A percentile compares a stretch with the other conserved stretches of the same genome.
Conservation (phyloP, 2,888 invertebrate genomes). For the Tribolium freemani region DNA sequence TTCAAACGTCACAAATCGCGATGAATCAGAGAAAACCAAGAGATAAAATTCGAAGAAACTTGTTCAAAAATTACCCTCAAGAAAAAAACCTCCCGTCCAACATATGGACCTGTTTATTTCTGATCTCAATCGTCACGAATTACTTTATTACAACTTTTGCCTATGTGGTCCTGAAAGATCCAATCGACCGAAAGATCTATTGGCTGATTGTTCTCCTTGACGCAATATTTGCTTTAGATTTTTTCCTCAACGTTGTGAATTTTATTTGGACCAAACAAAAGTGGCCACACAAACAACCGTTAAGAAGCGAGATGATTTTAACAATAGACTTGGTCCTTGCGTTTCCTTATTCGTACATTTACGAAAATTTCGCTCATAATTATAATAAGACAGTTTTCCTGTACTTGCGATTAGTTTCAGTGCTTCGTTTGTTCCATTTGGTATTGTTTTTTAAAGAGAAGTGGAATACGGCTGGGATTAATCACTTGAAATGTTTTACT, state of each 20-base stretch:
- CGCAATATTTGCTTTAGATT: neutral
- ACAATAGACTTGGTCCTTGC: constrained; percentile 5
- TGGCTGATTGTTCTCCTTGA: neutral
- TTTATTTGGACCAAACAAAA: neutral
- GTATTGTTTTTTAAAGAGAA: constrained; percentile 68
- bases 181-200: neutral
- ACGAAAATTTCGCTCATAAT: neutral
- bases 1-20: too few relatives aligned
- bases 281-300: neutral
- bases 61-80: neutral
- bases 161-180: neutral
- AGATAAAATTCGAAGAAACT: too few relatives aligned
- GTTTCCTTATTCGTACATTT: constrained; percentile 20
- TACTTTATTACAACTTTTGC: constrained; percentile 2
- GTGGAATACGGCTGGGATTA: constrained; percentile 69
- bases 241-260: neutral
- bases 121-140: neutral
- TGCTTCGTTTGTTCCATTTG: constrained; percentile 68
- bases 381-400: constrained; percentile 24
- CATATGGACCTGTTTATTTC: constrained; percentile 2
- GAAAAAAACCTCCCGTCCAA: neutral
- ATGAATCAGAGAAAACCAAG: too few relatives aligned
- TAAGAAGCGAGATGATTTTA: constrained; percentile 3
- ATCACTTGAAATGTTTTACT: constrained; percentile 70
- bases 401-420: constrained; percentile 64